Conservation (phyloP, 2,888 invertebrate genomes). For the Argynnis bischoffii region DNA sequence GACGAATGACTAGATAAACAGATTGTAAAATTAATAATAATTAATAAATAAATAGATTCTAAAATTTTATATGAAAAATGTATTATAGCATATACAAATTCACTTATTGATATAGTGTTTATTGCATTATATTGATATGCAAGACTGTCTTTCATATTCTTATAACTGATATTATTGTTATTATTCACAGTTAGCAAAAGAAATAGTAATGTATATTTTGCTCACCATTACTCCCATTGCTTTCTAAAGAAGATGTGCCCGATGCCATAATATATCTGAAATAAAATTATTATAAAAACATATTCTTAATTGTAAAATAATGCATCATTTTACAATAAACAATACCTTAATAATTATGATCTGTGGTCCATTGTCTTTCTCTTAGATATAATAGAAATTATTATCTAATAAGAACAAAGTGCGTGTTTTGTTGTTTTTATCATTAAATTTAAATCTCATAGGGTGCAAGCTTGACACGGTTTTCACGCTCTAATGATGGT, state of each 20-base stretch:
- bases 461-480: slow-evolving; percentile 74
- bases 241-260: slow-evolving; percentile 89
- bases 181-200: neutral
- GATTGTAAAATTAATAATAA: no score
- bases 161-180: neutral
- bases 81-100: no score
- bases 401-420: slow-evolving; percentile 44
- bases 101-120: no score
- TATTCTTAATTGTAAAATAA: slow-evolving; percentile 2
- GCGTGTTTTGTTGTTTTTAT: slow-evolving; percentile 34
- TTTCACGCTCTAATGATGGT: slow-evolving; percentile 78
- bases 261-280: slow-evolving; percentile 86
- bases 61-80: no score
- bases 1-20: no score
- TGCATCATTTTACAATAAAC: slow-evolving; percentile 9
- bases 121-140: no score
- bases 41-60: no score
- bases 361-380: slow-evolving; percentile 44
- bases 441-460: slow-evolving; percentile 49
- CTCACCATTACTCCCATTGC: slow-evolving; percentile 88
- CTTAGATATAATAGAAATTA: slow-evolving; percentile 38
- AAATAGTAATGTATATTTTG: neutral
- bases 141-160: neutral
- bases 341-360: slow-evolving; percentile 45
- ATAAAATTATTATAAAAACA: slow-evolving; percentile 41